phyloP scores from a whole-genome alignment of 2,797 vertebrate species.

The Myotis planiceps region DNA sequence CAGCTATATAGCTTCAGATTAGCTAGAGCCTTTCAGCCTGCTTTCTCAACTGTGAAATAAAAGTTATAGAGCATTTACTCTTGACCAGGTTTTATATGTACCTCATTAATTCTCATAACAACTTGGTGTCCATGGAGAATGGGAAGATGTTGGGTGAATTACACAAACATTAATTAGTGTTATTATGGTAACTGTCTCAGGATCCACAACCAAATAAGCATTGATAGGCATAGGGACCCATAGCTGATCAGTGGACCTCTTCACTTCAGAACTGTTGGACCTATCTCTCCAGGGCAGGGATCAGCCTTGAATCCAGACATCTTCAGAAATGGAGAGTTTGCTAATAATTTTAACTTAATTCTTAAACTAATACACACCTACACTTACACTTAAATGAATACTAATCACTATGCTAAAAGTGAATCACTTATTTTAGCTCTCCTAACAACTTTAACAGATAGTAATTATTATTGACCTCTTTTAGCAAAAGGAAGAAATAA shows the following conservation, averaged over 20 bases:
- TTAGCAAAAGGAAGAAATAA: neutral
- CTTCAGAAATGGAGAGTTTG: neutral
- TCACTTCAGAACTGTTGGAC: neutral
- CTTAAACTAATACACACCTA: neutral
- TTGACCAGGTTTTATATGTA: neutral
- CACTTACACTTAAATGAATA: neutral
- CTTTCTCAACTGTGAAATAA: neutral
- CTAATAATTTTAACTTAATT: conserved; percentile 1
- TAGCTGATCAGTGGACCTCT: neutral
- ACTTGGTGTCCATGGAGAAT: neutral
- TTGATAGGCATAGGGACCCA: neutral
- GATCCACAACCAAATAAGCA: neutral
- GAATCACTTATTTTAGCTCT: conserved; percentile 48
- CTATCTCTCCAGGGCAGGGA: neutral
- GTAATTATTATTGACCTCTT: conserved; percentile 29
- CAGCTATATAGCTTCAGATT: neutral
- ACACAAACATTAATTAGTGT: neutral
- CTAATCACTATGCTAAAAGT: neutral
- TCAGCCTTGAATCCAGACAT: neutral
- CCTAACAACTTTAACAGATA: neutral
- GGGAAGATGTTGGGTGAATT: neutral
- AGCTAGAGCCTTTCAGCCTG: neutral
- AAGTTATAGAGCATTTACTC: neutral
- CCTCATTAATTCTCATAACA: neutral
- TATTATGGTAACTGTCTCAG: neutral